Evolutionary conservation across 2,797 vertebrate species (phyloP), one percentile per base, ranked within the genome.

Genomic region (Vultur gryphus): DNA sequence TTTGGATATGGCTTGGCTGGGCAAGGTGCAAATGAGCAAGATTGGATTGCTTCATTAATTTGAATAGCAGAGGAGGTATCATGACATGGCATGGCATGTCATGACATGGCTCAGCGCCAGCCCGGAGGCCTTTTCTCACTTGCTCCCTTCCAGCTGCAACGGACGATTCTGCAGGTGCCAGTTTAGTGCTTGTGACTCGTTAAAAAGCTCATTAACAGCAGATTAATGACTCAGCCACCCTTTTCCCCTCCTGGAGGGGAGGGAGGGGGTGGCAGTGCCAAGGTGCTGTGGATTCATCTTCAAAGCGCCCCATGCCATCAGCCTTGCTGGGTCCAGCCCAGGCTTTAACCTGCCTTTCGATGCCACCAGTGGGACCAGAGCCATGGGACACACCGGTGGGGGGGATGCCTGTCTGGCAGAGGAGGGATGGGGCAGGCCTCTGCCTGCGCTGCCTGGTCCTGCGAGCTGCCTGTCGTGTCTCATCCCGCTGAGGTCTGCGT

Each of bases 301-400:
- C 64, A 16, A 17, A 90, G 78, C 6, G 1, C 31, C 57, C 33
- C 5, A 3, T 91, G 75, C 75, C 55, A 13, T n/a, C 33, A 11
- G 16, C 64, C 18, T 1, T 0, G 1, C 61, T 33, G 55, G 69
- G 51, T 25, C 65, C 33, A 9, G 55, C 15, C 21, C 5, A 1
- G 48, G 51, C 35, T 89, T 49, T n/a, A 18, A 28, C 39, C 58
- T 44, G 35, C 48, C 28, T 48, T 69, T 41, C 0, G 3, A 5
- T 73, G 57, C n/a, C 43, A 44, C 48, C 21, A 0, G 26, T 70
- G 52, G 84, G 61, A 29, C 15, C 3, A 2, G 57, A 25, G 29
- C 51, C 3, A 0, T 1, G 23, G 87, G 77, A 54, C 1, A 1
- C 1, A n/a, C n/a, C n/a, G n/a, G n/a, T 7, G 37, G 2, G 37